Evolutionary conservation across 2,113 vertebrate species (phyloP), one percentile per base, ranked within the genome.

Genomic region (Anseranas semipalmata): DNA sequence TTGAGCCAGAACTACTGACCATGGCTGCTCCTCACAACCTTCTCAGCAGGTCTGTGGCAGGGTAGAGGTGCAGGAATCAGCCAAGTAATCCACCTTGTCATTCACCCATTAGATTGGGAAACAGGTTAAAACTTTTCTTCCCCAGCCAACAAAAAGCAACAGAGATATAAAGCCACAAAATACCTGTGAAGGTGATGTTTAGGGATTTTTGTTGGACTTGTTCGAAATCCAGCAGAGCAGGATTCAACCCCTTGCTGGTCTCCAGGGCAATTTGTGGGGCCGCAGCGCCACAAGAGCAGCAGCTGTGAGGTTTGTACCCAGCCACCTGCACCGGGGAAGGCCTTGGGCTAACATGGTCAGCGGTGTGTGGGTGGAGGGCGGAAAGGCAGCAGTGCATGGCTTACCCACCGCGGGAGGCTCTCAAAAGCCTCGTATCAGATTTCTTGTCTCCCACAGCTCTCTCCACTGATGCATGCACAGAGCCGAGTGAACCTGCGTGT

Each of bases 401-500:
- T 62, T 71, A 17, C 10, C n/a, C 8, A 84, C n/a, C 1, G 0
- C 0, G 0, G 6, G 25, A 11, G 24, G 30, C 46, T 84, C 15
- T 66, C 15, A 15, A 1, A 2, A 72, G 28, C 28, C 28, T 75
- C 1, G 0, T 63, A 22, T 52, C 33, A 12, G 28, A 8, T 28
- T 78, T 59, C n/a, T 72, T 8, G 9, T 25, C 3, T 9, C 33
- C 60, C 52, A 24, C 41, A 82, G 55, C 46, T 37, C 55, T 83
- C 30, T 35, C 16, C 41, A 16, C 14, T 27, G 8, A 11, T 20
- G 62, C 62, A 52, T 45, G 45, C 30, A 20, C 46, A 70, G 82
- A 76, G 46, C 46, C 7, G 17, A 70, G 15, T 4, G 20, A 56
- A 41, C 35, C 48, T 81, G 35, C n/a, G 8, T 58, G 75, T 46